Percentiles rank a stretch among this genome's conserved stretches.
phyloP scores from a whole-genome alignment of 2,113 vertebrate genomes.

The Isurus oxyrinchus region DNA sequence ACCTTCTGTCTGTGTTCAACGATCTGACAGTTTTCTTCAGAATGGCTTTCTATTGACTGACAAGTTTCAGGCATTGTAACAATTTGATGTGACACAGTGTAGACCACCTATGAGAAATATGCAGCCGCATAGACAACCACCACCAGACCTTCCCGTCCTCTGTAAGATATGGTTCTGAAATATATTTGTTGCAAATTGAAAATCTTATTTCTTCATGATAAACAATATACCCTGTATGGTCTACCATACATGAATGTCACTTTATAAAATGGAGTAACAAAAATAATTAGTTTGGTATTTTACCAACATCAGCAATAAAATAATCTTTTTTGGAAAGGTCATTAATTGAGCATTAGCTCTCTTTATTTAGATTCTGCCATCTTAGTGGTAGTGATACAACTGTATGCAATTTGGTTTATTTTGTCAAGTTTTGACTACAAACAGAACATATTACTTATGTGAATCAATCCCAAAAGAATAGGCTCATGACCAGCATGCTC shows the following conservation, averaged over 20 bases:
- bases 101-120: not conserved
- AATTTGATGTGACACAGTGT: not conserved
- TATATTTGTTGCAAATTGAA: not conserved
- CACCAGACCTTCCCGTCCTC: not conserved
- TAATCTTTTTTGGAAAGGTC: not conserved
- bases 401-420: not conserved
- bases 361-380: not conserved
- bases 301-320: not conserved
- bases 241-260: not conserved
- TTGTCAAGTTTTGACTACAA: not conserved
- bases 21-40: not conserved
- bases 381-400: not conserved
- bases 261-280: not conserved
- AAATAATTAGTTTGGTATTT: not conserved
- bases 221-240: not conserved
- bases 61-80: not conserved
- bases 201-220: not conserved
- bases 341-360: not conserved
- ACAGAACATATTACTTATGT: not conserved
- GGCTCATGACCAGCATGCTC: not conserved
- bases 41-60: not conserved
- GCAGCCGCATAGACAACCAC: not conserved
- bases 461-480: not conserved
- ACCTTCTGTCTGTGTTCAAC: not conserved
- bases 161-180: not conserved